Evolutionary conservation across 1,140 invertebrate genomes (phyloP).

Genomic region (Solenopsis fugax): DNA sequence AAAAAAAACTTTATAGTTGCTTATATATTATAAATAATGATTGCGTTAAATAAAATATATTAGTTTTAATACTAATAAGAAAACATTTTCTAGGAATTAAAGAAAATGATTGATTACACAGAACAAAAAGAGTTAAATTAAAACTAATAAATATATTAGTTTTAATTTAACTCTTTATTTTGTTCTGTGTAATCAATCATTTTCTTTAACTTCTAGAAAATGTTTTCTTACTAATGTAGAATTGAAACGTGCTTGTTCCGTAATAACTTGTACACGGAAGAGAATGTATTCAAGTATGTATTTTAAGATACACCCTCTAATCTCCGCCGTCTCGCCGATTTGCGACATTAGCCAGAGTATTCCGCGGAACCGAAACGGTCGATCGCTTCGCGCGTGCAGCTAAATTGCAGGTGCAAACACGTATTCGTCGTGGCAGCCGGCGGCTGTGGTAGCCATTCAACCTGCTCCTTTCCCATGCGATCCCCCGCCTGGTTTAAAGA

Average conservation of each 20-base stretch:
- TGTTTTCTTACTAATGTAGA: not conserved
- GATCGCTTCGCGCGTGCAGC: constrained; percentile 54
- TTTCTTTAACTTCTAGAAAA: too few species aligned
- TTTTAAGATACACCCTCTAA: constrained; percentile 6
- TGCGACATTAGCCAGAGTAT: constrained; percentile 31
- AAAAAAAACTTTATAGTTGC: too few species aligned
- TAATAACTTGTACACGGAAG: not conserved
- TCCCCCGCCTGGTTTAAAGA: constrained; percentile 41
- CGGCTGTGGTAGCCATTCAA: constrained; percentile 41
- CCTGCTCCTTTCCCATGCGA: constrained; percentile 52
- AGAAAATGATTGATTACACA: too few species aligned
- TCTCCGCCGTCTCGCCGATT: constrained; percentile 17
- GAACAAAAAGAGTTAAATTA: too few species aligned
- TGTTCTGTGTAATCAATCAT: too few species aligned
- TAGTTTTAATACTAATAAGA: too few species aligned
- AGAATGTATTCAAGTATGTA: constrained; percentile 6
- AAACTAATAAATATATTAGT: too few species aligned
- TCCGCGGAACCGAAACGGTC: constrained; percentile 47
- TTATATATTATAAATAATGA: too few species aligned
- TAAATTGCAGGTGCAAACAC: constrained; percentile 42
- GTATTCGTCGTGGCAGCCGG: constrained; percentile 27
- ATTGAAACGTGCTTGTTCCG: not conserved
- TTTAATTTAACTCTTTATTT: too few species aligned
- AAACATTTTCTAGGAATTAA: too few species aligned
- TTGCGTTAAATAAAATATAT: too few species aligned